phyloP scores from a whole-genome alignment of 2,113 vertebrate species.

The Probosciger aterrimus region DNA sequence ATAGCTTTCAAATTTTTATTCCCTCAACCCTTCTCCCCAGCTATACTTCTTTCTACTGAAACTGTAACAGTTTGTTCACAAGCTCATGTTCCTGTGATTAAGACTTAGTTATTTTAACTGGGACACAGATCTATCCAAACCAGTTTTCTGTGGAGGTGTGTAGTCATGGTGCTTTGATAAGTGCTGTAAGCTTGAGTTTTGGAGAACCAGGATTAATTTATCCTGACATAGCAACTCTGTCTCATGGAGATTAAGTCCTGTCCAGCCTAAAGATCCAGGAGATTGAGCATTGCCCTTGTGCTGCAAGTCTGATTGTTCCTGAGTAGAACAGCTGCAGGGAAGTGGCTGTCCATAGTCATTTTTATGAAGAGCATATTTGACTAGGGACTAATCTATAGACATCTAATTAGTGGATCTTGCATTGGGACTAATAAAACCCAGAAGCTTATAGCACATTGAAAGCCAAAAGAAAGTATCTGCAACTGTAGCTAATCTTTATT shows the following conservation, averaged over 20 bases:
- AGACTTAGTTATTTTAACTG: background rate
- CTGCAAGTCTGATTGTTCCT: background rate
- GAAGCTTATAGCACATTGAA: background rate
- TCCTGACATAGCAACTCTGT: background rate
- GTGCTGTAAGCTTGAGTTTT: background rate
- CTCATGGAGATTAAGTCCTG: background rate
- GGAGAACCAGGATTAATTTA: background rate
- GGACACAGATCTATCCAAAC: background rate
- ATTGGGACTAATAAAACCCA: background rate
- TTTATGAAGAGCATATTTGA: background rate
- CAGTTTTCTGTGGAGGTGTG: background rate
- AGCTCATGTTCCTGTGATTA: background rate
- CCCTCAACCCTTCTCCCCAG: background rate
- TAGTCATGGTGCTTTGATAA: background rate
- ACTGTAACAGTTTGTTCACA: background rate
- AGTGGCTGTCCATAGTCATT: background rate
- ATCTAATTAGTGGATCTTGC: background rate
- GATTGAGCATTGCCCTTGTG: background rate
- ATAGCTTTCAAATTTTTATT: background rate
- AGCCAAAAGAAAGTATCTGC: background rate
- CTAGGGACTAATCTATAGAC: background rate
- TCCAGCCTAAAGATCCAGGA: background rate
- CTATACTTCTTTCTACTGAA: background rate
- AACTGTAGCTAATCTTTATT: background rate
- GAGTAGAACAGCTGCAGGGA: background rate